phyloP scores from a whole-genome alignment of 2,888 invertebrate genomes.

The Synanthedon andrenaeformis region DNA sequence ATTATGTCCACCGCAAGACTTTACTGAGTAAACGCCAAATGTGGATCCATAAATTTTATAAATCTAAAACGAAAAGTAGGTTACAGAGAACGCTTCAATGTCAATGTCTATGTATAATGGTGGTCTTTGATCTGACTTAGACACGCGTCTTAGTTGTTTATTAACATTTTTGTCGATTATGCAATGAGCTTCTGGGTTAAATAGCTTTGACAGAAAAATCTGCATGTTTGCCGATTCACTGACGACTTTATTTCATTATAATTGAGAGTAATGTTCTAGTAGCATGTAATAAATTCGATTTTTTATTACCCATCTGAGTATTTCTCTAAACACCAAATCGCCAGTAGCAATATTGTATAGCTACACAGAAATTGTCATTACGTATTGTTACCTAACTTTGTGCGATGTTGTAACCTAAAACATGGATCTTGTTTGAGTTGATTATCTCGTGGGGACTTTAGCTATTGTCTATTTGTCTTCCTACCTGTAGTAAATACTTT shows the following conservation, averaged over 20 bases:
- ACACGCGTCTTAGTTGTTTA: background rate
- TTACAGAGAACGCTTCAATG: constrained; percentile 1
- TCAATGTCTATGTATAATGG: constrained; percentile 1
- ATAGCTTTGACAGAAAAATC: no score
- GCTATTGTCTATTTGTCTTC: background rate
- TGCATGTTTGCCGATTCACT: no score
- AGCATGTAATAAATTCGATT: no score
- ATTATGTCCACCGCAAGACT: no score
- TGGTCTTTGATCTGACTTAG: constrained; percentile 3
- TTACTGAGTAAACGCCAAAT: background rate
- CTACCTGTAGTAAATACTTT: no score
- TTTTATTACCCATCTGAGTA: no score
- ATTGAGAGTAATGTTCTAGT: no score
- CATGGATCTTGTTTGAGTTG: background rate
- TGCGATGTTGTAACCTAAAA: background rate
- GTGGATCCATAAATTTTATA: background rate
- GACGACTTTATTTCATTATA: no score
- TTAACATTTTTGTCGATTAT: no score
- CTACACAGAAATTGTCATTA: background rate
- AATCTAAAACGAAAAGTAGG: no score
- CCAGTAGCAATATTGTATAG: background rate
- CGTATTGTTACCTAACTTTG: background rate
- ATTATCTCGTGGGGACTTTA: background rate
- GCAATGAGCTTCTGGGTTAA: no score
- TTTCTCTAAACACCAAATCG: no score